These are phyloP conservation scores for Apamea monoglypha DNA, from an alignment of 2,888 invertebrate genomes.

Conservation along the genomic window DNA sequence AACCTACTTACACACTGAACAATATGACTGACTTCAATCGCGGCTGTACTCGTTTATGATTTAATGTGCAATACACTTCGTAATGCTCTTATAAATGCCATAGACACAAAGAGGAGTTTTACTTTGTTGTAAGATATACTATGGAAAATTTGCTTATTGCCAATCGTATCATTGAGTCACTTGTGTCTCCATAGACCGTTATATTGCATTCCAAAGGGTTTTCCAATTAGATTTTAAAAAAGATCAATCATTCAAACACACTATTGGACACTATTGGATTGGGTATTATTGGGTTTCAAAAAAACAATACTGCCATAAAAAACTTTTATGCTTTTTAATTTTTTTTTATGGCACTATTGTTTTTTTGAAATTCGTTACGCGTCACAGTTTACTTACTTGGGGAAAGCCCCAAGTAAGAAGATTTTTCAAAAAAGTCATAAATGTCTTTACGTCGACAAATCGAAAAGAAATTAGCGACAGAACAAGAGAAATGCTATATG, in stretches of 20 bases:
- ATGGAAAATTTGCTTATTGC: slow-evolving; percentile 42
- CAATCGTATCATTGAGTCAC: slow-evolving; percentile 26
- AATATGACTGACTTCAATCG: slow-evolving; percentile 43
- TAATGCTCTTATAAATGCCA: slow-evolving; percentile 58
- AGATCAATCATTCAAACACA: too few species aligned
- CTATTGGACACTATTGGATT: too few species aligned
- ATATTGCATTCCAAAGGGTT: background rate
- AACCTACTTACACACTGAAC: slow-evolving; percentile 52
- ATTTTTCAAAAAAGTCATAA: background rate
- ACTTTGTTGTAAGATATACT: slow-evolving; percentile 49
- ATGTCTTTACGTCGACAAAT: background rate
- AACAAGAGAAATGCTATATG: background rate
- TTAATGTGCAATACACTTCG: slow-evolving; percentile 43
- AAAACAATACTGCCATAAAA: background rate
- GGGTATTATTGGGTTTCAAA: background rate
- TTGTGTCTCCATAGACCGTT: background rate
- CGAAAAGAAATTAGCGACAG: background rate
- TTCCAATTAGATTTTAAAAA: background rate
- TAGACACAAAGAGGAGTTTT: slow-evolving; percentile 44
- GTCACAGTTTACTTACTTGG: background rate
- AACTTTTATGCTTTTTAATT: too few species aligned
- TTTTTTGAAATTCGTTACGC: background rate
- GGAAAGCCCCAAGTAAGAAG: background rate
- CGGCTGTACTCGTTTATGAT: slow-evolving; percentile 39
- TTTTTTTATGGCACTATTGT: background rate